phyloP scores from a whole-genome alignment of 2,888 invertebrate genomes.

The Coremacera marginata region DNA sequence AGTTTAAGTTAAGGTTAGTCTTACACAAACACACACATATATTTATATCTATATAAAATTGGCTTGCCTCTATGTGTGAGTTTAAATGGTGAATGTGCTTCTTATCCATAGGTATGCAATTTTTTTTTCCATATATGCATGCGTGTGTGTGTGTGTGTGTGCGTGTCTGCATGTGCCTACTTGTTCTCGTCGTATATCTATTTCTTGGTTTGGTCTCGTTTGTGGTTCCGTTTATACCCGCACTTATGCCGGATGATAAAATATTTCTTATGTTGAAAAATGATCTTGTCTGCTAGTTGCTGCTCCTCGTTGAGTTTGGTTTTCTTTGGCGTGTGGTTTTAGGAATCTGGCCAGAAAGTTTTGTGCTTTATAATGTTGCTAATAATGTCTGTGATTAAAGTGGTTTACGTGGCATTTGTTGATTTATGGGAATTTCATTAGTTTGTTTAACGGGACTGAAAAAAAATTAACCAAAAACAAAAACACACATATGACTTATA shows the following conservation, averaged over 20 bases:
- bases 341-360: constrained; percentile 37
- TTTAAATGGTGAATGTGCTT: neutral
- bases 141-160: neutral
- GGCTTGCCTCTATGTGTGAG: neutral
- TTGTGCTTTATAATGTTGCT: constrained; percentile 41
- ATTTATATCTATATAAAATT: neutral
- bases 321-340: neutral
- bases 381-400: constrained; percentile 48
- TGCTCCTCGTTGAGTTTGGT: constrained; percentile 7
- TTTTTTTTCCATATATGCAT: neutral
- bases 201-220: neutral
- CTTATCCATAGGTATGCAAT: neutral
- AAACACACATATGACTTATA: neutral
- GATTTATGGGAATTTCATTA: constrained; percentile 39
- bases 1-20: constrained; percentile 38
- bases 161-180: neutral
- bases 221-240: constrained; percentile 3
- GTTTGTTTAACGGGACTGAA: constrained; percentile 5
- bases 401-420: constrained; percentile 35
- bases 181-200: neutral
- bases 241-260: constrained; percentile 37
- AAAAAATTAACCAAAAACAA: neutral
- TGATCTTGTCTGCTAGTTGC: constrained; percentile 37
- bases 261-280: constrained; percentile 26
- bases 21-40: neutral